Evolutionary conservation across 2,113 vertebrate species (phyloP).

Genomic region (Sitta europaea): DNA sequence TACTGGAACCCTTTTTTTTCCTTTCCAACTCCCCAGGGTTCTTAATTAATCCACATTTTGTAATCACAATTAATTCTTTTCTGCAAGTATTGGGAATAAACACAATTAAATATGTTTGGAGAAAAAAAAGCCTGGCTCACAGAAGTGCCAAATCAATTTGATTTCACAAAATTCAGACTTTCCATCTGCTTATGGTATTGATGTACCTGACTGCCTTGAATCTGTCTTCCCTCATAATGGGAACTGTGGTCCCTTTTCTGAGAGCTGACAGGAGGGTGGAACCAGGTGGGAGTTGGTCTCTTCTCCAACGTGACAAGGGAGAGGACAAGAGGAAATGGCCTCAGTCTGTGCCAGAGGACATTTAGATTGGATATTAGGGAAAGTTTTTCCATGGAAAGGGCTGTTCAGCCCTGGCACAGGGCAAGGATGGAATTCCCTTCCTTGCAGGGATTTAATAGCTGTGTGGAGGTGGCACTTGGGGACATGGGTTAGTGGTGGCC

Average conservation of each 20-base stretch:
- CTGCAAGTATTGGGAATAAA: not conserved
- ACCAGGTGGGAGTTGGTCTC: not conserved
- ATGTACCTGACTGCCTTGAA: not conserved
- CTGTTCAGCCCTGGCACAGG: not conserved
- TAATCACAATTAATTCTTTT: not conserved
- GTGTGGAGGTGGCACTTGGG: not conserved
- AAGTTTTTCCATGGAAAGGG: not conserved
- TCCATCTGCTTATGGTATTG: not conserved
- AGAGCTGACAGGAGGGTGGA: not conserved
- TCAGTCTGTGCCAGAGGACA: not conserved
- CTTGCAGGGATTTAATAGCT: not conserved
- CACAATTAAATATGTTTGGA: not conserved
- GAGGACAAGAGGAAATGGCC: not conserved
- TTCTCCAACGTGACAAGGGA: not conserved
- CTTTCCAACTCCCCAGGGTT: not conserved
- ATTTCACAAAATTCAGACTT: not conserved
- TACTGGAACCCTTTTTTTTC: not conserved
- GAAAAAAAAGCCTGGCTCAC: not conserved
- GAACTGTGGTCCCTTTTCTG: not conserved
- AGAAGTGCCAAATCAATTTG: not conserved
- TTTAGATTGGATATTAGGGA: not conserved
- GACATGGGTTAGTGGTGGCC: not conserved
- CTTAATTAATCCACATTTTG: not conserved
- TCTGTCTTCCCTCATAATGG: not conserved
- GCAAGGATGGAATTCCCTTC: not conserved